These are phyloP conservation scores for Lerista edwardsae DNA, from an alignment of 2,797 vertebrate genomes.

Conservation along the genomic window DNA sequence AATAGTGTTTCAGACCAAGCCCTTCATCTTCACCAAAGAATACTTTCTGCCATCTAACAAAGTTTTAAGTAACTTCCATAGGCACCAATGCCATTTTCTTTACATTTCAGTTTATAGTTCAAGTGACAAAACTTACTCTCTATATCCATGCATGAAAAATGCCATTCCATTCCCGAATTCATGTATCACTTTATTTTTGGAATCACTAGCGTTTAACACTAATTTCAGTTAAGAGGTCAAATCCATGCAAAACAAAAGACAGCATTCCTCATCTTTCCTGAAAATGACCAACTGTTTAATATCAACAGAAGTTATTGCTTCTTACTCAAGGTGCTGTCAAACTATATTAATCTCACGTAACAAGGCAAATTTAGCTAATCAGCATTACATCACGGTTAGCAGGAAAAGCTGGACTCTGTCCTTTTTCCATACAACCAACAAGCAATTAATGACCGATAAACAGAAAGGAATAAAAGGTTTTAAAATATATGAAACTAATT, in stretches of 20 bases:
- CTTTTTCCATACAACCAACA: slow-evolving; percentile 3
- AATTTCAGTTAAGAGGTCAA: slow-evolving; percentile 51
- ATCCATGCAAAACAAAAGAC: slow-evolving; percentile 39
- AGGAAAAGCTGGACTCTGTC: slow-evolving; percentile 18
- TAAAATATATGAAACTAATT: neutral
- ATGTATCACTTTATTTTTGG: slow-evolving; percentile 16
- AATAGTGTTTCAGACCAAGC: neutral
- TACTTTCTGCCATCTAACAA: neutral
- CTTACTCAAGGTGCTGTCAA: slow-evolving; percentile 65
- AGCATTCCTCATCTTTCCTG: slow-evolving; percentile 40
- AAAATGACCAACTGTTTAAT: slow-evolving; percentile 74
- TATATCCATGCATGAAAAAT: slow-evolving; percentile 3
- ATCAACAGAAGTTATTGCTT: slow-evolving; percentile 70
- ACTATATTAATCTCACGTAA: slow-evolving; percentile 51
- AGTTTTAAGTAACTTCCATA: neutral
- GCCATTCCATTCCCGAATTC: neutral
- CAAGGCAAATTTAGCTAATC: slow-evolving; percentile 55
- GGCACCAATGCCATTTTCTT: neutral
- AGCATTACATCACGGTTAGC: slow-evolving; percentile 33
- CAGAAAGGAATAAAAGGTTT: neutral
- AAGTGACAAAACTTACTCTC: neutral
- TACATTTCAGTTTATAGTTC: neutral
- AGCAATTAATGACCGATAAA: slow-evolving; percentile 30
- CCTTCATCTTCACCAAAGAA: neutral
- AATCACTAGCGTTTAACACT: slow-evolving; percentile 42